Base-by-base conservation (phyloP, 2,113 vertebrate genomes). In the Thamnaconus septentrionalis region DNA sequence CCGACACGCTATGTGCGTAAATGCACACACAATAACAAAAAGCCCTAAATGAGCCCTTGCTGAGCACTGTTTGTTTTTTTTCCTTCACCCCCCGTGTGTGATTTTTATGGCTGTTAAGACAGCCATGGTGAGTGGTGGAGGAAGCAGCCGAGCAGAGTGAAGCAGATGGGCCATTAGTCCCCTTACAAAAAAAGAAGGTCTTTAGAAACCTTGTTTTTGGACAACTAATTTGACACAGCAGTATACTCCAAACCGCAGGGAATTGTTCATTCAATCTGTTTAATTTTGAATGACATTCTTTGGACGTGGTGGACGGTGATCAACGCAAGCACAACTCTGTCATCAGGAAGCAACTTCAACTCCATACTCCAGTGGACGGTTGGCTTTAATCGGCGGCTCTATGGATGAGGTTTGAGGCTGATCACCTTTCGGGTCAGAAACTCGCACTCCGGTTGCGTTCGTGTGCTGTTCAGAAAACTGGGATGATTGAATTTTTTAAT, bases 61-160 rank as follows among this genome's bases (percentile, higher is more conserved):
- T 71, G 69, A 60, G 74, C 63, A 78, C 74, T 79, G 60, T 80
- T 85, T 80, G 55, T 71, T 79, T 79, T 76, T 7, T 7, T 56
- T 41, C 48, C 67, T 61, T 66, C 48, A 48, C 44, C 67, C 56
- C 60, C 59, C 47, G 31, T 50, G 54, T 76, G 73, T 72, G 69
- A 72, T 45, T 82, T 84, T 75, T 79, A 75, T 66, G 70, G 54
- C 51, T 12, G 48, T 48, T 46, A 61, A 59, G 49, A 11, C 52
- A 11, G 66, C 53, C 44, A 31, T 31, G 18, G 18, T 31, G 18
- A 31, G 18, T 31, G 18, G 18, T 31, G 18, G 18, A 31, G 18
- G 18, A 31, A 31, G 2, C 18, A 31, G 18, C 18, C 18, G 18
- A 31, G 18, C 18, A 31, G 18, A 31, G 18, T 31, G 18, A 31